Evolutionary conservation across 2,797 vertebrate species (phyloP), one percentile per base, ranked within the genome.

Genomic region (Catharus ustulatus): DNA sequence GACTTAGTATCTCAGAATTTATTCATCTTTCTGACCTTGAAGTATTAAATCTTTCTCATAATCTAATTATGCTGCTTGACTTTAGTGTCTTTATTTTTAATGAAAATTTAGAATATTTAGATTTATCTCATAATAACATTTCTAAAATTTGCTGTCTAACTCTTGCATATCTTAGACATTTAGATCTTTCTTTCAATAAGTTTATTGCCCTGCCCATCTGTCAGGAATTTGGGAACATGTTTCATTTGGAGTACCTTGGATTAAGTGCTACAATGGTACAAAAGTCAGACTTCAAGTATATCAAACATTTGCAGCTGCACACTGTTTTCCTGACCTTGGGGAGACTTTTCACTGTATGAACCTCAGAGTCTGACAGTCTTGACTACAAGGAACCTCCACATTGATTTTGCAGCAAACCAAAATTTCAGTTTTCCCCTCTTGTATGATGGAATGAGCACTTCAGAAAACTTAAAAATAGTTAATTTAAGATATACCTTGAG

Each of bases 71-170:
- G 3, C 32, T 96, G 12, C 95, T 99, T 11, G 92, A 98, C 63
- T 84, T 91, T 3, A 96, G 94, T 69, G 96, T 97, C 15, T 99
- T 99, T 64, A 75, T 91, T 32, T 86, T 96, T 80, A 98, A 98
- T 5, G 68, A 97, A 29, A 76, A 97, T 40, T 96, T 99, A 82
- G 75, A 97, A 90, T 88, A 96, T 54, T 97, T 99, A 84, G 98
- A 99, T 87, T 88, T 99, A 87, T 99, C 98, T 10, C 97, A 98
- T 96, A 99, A 99, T 90, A 92, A 73, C 15, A 95, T 99, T 85
- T 94, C 46, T 42, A 97, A 95, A 66, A 68, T 99, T 83, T 96
- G 79, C 8, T 91, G 97, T 87, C 97, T 98, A 38, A 98, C 97
- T 57, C 93, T 99, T 72, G n/a, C 24, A 3, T 90, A 87, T 79